Base-by-base conservation (phyloP, 2,888 invertebrate genomes). In the Pollenia griseotomentosa region DNA sequence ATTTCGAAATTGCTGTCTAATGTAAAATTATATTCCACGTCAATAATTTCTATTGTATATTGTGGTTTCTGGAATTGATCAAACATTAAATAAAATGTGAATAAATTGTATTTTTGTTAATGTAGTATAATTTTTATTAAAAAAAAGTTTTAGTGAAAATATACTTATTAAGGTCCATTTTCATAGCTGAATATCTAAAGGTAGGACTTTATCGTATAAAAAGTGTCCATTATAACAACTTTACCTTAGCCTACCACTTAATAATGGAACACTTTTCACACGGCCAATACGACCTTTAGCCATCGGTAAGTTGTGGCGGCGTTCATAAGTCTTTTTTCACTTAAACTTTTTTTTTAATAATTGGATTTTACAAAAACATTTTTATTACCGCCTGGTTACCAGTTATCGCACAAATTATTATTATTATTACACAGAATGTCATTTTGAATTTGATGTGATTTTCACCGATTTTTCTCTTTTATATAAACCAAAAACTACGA, bases 1-100 rank as follows among this genome's bases (percentile, higher is more conserved):
- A 61, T 61, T 14, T 74, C 53, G 0, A 65, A 16, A 10, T 48
- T 16, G 53, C 70, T 53, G 0, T 63, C 19, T 6, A 53, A 61
- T 10, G 66, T 61, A 16, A 68, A 10, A 48, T 79, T 74, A 46
- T 59, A 71, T 1, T 71, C 73, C n/a, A 84, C 46, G 7, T 79
- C 83, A 3, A 84, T 11, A 1, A 84, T 5, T 23, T 82, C 68
- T 0, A 79, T 2, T 42, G n/a, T 55, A 46, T 81, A 73, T 2
- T 81, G 59, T 2, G 59, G 59, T 40, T 59, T 59, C 59, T 59
- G 33, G 8, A 59, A 33, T 1, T 11, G 9, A 6, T 8, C 6
- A 4, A 57, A 57, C 23, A 23, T 19, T 23, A 1, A 10, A 19
- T 55, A 10, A 19, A 33, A 33, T 33, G 33, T 33, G 33, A 6